Evolutionary conservation across 2,888 invertebrate genomes (phyloP), one percentile per base, ranked within the genome.

Genomic region (Oscheius sp.): DNA sequence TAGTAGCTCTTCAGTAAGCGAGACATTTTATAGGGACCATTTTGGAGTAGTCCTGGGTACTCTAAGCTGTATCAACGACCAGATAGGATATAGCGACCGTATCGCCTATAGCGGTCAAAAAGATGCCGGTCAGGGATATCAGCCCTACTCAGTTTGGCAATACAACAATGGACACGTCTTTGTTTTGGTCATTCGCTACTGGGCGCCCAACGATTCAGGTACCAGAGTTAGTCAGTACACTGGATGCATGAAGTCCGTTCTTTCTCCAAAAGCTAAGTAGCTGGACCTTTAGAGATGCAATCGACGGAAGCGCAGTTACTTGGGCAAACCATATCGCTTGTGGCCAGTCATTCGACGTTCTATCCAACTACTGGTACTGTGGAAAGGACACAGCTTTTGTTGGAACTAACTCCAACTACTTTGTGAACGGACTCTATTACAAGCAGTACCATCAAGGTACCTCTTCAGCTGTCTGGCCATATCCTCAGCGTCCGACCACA

Each of bases 131-230:
- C 9, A 21, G 29, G 57, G 57, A 3, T 29, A 33, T 57, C 57
- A 29, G 13, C 60, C 60, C 13, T 60, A 35, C 10, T 21, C 60
- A 2, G 60, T 13, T 2, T n/a, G n/a, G 37, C 35, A 35, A 10
- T n/a, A 37, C 2, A 2, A 21, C 2, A 11, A n/a, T 35, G 9
- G 33, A 11, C 1, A 37, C 4, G 58, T 58, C 5, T 42, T 11
- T 11, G 60, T 60, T 11, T 60, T n/a, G 13, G 60, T 60, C 10
- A 42, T 60, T 60, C 60, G 60, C 5, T 60, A 60, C 42, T 60
- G 60, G 60, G 29, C 21, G 2, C 32, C 32, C 2, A 60, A 37
- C 58, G 11, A 33, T 21, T 11, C 7, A 5, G 60, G 42, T 2
- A 4, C 35, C 13, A 60, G 21, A 11, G 7, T 9, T 10, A 37